Percentiles rank a stretch among this genome's conserved stretches.
phyloP scores from a whole-genome alignment of 1,140 invertebrate species.

The Bombus picipes region DNA sequence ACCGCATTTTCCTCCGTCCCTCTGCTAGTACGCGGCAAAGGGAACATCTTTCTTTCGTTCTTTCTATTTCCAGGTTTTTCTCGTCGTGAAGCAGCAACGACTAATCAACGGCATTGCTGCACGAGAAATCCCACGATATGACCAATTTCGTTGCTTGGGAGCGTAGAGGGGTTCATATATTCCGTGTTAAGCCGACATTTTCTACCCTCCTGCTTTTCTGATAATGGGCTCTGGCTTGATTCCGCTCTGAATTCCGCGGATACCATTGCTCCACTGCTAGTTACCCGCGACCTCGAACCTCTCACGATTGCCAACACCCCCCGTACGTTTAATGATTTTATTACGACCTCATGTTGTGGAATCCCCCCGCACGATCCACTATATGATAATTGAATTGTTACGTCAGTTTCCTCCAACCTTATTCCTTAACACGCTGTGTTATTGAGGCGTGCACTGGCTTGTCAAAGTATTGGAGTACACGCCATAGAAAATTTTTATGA shows the following conservation, averaged over 20 bases:
- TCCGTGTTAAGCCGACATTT: constrained; percentile 41
- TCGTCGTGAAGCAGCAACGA: constrained; percentile 24
- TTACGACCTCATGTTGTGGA: neutral
- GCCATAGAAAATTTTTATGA: no score
- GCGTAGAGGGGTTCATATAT: constrained; percentile 22
- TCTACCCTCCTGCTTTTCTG: constrained; percentile 31
- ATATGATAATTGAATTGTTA: constrained; percentile 22
- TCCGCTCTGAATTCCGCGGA: constrained; percentile 18
- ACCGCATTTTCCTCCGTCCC: constrained; percentile 3
- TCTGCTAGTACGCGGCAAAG: neutral
- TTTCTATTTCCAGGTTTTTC: constrained; percentile 37
- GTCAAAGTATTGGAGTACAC: neutral
- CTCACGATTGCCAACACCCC: constrained; percentile 2
- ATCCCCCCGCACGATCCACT: neutral
- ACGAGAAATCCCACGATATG: constrained; percentile 63
- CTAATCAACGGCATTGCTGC: constrained; percentile 63
- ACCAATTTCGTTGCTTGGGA: constrained; percentile 51
- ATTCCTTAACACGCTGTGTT: neutral
- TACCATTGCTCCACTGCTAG: neutral
- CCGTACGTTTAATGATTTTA: constrained; percentile 23
- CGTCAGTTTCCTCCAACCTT: neutral
- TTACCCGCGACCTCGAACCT: neutral
- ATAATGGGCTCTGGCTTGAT: constrained; percentile 31
- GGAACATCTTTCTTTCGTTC: constrained; percentile 28
- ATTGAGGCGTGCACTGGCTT: neutral